Percentiles rank a stretch among this genome's conserved stretches.
Conservation (phyloP, 2,797 vertebrate genomes). For the Poeciliopsis paucimaculata region DNA sequence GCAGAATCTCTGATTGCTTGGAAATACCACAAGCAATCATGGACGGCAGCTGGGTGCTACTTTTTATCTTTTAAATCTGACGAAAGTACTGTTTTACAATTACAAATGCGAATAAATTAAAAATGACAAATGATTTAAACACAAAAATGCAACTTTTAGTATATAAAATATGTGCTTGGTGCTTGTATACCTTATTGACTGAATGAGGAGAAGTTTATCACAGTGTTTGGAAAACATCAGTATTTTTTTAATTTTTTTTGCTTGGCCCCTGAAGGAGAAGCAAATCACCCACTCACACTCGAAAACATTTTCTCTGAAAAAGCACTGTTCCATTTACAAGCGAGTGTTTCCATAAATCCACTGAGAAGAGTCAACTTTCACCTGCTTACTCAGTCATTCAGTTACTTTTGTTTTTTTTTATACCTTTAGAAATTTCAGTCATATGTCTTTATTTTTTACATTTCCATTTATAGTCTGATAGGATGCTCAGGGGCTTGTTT, state of each 20-base stretch:
- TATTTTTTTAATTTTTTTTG: background rate
- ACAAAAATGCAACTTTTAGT: background rate
- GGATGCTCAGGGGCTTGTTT: slow-evolving; percentile 30
- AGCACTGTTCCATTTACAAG: background rate
- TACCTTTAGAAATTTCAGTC: slow-evolving; percentile 23
- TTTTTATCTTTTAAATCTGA: background rate
- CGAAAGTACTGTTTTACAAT: background rate
- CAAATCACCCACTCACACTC: background rate
- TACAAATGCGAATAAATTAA: background rate
- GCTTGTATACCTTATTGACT: background rate
- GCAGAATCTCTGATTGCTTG: background rate
- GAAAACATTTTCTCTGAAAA: background rate
- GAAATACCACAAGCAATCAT: background rate
- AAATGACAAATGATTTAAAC: background rate
- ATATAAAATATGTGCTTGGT: background rate
- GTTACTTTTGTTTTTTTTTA: slow-evolving; percentile 18
- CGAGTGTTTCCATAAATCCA: background rate
- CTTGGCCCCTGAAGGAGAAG: background rate
- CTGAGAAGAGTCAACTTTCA: background rate
- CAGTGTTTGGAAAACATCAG: background rate
- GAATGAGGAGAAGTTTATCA: background rate
- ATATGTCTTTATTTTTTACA: slow-evolving; percentile 21
- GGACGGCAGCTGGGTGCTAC: background rate
- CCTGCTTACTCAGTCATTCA: background rate
- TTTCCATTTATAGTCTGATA: slow-evolving; percentile 35